Conservation (phyloP, 2,113 vertebrate genomes). For the Dipodomys ordii region DNA sequence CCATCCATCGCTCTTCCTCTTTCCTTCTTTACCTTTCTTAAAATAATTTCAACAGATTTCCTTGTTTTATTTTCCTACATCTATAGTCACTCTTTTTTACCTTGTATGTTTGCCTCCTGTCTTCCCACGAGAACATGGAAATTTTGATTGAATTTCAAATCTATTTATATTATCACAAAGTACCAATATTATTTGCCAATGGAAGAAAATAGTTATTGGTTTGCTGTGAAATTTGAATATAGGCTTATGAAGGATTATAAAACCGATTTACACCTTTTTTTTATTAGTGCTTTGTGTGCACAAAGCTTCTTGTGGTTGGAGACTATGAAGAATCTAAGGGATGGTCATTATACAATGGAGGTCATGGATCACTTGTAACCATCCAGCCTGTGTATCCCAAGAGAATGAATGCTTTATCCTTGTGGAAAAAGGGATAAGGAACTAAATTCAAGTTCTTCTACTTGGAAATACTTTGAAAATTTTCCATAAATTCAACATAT, state of each 20-base stretch:
- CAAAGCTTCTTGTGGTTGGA: not conserved
- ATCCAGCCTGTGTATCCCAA: not conserved
- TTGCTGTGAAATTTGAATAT: conserved; percentile 4
- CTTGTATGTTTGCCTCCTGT: no score
- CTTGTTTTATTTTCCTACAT: no score
- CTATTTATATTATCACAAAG: conserved; percentile 30
- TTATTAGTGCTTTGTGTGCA: not conserved
- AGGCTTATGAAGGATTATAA: conserved; percentile 28
- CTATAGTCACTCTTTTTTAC: no score
- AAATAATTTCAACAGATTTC: no score
- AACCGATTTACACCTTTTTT: conserved; percentile 38
- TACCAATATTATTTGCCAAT: conserved; percentile 5
- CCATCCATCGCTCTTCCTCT: no score
- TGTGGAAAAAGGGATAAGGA: not conserved
- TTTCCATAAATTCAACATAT: conserved; percentile 26
- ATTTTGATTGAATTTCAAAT: conserved; percentile 55
- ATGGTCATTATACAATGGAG: not conserved
- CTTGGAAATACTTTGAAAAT: conserved; percentile 37
- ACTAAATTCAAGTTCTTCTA: conserved; percentile 1
- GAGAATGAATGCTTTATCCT: not conserved
- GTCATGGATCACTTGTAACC: not conserved
- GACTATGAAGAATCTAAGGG: not conserved
- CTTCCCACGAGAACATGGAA: no score
- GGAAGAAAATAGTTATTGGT: conserved; percentile 31
- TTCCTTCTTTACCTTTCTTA: no score